These are phyloP conservation scores for Pedicia rivosa DNA, from an alignment of 2,888 invertebrate species.

Conservation along the genomic window DNA sequence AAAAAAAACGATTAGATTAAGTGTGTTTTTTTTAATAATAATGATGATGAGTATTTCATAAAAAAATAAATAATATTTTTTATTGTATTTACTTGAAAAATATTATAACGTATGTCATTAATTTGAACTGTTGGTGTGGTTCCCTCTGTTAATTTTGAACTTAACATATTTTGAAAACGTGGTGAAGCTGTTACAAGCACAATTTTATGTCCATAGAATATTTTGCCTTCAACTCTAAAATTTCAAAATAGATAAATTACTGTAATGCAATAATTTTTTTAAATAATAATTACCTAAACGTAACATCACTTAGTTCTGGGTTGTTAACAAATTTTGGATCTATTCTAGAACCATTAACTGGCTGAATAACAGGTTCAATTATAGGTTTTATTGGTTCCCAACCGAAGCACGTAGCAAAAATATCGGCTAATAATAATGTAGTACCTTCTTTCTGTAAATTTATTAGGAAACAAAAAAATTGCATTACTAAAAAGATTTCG, in stretches of 20 bases:
- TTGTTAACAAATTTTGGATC: slow-evolving; percentile 91
- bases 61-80: too few species aligned
- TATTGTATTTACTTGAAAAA: slow-evolving; percentile 55
- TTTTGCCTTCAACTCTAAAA: slow-evolving; percentile 64
- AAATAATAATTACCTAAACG: slow-evolving; percentile 41
- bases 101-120: slow-evolving; percentile 82
- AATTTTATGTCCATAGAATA: slow-evolving; percentile 89
- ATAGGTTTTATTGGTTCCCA: slow-evolving; percentile 69
- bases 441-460: slow-evolving; percentile 65
- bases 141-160: slow-evolving; percentile 54
- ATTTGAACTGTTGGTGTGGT: slow-evolving; percentile 77
- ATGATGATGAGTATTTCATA: too few species aligned
- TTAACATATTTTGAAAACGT: slow-evolving; percentile 70
- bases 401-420: slow-evolving; percentile 77
- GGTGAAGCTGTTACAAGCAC: slow-evolving; percentile 83
- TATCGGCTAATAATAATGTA: slow-evolving; percentile 70
- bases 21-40: slow-evolving; percentile 3
- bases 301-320: slow-evolving; percentile 81
- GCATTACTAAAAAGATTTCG: too few species aligned
- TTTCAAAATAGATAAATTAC: neutral
- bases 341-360: slow-evolving; percentile 55
- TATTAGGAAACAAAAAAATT: too few species aligned
- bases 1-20: slow-evolving; percentile 5
- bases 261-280: neutral
- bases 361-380: slow-evolving; percentile 46